These are phyloP conservation scores for Scaptomyza polygonia DNA, from an alignment of 2,888 invertebrate species.

Conservation along the genomic window DNA sequence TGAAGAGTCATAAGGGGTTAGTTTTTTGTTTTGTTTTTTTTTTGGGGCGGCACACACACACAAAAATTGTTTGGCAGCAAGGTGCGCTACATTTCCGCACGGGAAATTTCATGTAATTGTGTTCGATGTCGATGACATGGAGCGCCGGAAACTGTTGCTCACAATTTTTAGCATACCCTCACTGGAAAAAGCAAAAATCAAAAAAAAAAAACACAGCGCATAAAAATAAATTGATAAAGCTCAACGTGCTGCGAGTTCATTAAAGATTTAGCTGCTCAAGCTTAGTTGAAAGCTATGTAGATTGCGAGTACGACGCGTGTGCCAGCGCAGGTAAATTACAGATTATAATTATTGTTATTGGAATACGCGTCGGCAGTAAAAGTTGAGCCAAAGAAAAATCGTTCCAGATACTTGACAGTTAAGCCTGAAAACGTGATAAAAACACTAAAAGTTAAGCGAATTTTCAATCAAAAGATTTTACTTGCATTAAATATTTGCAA, in stretches of 20 bases:
- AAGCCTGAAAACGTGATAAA: conserved; percentile 15
- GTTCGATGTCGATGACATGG: conserved; percentile 71
- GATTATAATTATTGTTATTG: conserved; percentile 54
- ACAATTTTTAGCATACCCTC: conserved; percentile 2
- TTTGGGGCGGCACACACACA: not conserved
- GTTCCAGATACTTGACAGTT: not conserved
- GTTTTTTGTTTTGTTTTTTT: not conserved
- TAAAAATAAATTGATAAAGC: conserved; percentile 11
- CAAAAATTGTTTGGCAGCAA: conserved; percentile 24
- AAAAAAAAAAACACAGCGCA: conserved; percentile 4
- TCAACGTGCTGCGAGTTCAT: conserved; percentile 26
- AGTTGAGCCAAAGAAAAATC: no score
- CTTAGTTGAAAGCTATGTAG: conserved; percentile 7
- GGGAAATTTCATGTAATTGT: conserved; percentile 76
- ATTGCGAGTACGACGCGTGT: conserved; percentile 48
- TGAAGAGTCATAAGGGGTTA: not conserved
- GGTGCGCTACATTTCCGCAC: conserved; percentile 58
- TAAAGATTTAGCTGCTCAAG: conserved; percentile 38
- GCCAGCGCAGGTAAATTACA: conserved; percentile 43
- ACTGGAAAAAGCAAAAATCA: not conserved
- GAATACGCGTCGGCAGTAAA: conserved; percentile 19
- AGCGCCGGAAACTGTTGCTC: conserved; percentile 67
- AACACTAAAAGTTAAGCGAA: no score
- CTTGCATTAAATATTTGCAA: not conserved
- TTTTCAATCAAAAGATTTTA: not conserved